Conservation (phyloP, 2,113 vertebrate species). For the Myxocyprinus asiaticus region DNA sequence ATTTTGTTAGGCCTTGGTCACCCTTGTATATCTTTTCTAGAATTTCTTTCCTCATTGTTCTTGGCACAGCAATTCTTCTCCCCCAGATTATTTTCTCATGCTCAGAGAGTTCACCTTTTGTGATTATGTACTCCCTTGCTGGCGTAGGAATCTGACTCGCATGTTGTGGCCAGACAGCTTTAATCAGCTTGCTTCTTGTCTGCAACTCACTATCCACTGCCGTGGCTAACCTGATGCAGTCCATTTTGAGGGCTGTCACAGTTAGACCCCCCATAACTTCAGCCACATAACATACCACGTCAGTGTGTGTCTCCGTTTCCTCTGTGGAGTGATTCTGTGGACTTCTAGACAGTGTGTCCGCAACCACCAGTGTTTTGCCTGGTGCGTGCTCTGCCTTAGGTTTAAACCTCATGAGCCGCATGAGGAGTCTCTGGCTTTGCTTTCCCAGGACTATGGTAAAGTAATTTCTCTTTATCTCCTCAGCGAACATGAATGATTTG, state of each 20-base stretch:
- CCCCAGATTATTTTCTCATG: slow-evolving; percentile 24
- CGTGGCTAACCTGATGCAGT: slow-evolving; percentile 26
- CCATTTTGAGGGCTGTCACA: slow-evolving; percentile 1
- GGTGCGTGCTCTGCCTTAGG: slow-evolving; percentile 23
- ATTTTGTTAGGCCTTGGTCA: slow-evolving; percentile 45
- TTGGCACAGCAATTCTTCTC: slow-evolving; percentile 31
- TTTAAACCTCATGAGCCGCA: slow-evolving; percentile 43
- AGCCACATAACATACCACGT: not conserved
- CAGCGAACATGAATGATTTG: slow-evolving; percentile 2
- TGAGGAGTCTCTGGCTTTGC: slow-evolving; percentile 57
- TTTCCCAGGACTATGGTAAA: slow-evolving; percentile 26
- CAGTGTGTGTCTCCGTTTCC: slow-evolving; percentile 5
- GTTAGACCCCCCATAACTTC: slow-evolving; percentile 4
- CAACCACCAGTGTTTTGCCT: slow-evolving; percentile 41
- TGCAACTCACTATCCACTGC: not conserved
- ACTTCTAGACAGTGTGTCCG: slow-evolving; percentile 30
- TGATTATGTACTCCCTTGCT: not conserved
- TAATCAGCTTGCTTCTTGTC: slow-evolving; percentile 23
- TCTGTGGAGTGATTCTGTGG: not conserved
- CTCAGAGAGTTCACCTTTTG: slow-evolving; percentile 41
- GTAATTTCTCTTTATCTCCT: not conserved
- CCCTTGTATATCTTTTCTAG: slow-evolving; percentile 44
- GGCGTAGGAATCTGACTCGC: not conserved
- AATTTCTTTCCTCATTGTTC: slow-evolving; percentile 29
- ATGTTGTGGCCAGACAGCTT: slow-evolving; percentile 31